These are phyloP conservation scores for Brachionus sp. DNA, from an alignment of 1,140 invertebrate genomes.

Conservation along the genomic window DNA sequence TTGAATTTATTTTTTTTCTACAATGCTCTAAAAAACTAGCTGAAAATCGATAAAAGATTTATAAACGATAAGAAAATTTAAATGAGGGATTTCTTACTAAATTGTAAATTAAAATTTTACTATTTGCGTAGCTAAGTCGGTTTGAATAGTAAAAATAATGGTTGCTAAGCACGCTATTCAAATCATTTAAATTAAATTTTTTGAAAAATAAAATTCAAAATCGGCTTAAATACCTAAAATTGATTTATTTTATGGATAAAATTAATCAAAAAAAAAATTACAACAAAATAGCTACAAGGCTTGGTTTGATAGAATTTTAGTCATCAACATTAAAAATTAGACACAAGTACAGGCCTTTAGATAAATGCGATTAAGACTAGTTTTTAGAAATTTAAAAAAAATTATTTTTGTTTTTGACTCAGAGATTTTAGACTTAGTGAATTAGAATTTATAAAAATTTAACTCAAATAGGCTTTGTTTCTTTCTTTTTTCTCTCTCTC, in stretches of 20 bases:
- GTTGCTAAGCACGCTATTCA: constrained; percentile 14
- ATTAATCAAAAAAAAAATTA: not conserved
- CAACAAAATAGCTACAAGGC: not conserved
- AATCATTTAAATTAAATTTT: not conserved
- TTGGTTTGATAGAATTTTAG: not conserved
- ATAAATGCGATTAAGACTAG: not conserved
- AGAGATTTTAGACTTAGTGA: not conserved
- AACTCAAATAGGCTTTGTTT: not conserved
- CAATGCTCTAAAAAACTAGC: not conserved
- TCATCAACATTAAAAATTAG: not conserved
- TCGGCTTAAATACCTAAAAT: not conserved
- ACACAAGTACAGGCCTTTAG: not conserved
- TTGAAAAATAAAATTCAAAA: not conserved
- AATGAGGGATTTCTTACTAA: not conserved
- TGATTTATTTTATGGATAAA: not conserved
- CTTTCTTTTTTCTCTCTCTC: not conserved
- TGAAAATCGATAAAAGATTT: constrained; percentile 5
- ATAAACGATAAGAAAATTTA: not conserved
- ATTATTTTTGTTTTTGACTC: not conserved
- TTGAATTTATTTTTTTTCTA: not conserved
- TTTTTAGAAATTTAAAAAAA: not conserved
- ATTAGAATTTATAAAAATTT: not conserved
- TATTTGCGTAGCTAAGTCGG: constrained; percentile 1
- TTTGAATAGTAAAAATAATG: not conserved
- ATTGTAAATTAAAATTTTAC: not conserved